These are phyloP conservation scores for Hirtodrosophila duncani DNA, from an alignment of 2,888 invertebrate species.

Conservation along the genomic window DNA sequence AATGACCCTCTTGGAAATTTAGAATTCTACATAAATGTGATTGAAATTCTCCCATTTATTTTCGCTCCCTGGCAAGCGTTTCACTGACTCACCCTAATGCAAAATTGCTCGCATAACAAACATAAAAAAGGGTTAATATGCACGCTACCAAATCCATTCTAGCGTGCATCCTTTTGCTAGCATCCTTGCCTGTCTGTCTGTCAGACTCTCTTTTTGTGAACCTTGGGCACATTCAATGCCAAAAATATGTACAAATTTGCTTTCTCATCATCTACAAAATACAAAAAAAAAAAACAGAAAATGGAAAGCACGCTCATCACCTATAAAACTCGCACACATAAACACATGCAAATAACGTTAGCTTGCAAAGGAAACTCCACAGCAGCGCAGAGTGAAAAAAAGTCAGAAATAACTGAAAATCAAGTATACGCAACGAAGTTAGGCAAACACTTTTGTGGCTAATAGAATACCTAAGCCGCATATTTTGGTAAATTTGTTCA, in stretches of 20 bases:
- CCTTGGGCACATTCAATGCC: slow-evolving; percentile 58
- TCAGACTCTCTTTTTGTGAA: slow-evolving; percentile 12
- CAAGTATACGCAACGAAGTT: slow-evolving; percentile 61
- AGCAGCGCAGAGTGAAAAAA: slow-evolving; percentile 1
- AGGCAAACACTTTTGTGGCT: slow-evolving; percentile 24
- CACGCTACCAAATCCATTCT: too few species aligned
- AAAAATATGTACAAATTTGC: slow-evolving; percentile 59
- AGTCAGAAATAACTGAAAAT: slow-evolving; percentile 32
- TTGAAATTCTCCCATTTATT: background rate
- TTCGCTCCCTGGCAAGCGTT: too few species aligned
- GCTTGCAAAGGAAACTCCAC: background rate
- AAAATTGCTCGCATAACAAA: background rate
- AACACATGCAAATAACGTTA: slow-evolving; percentile 11
- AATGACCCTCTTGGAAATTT: too few species aligned
- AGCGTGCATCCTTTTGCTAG: too few species aligned
- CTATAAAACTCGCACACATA: too few species aligned
- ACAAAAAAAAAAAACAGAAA: slow-evolving; percentile 23
- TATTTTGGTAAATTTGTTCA: too few species aligned
- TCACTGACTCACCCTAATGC: slow-evolving; percentile 31
- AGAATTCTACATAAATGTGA: background rate
- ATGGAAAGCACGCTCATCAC: slow-evolving; percentile 20
- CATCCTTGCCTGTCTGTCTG: slow-evolving; percentile 1
- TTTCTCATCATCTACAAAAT: slow-evolving; percentile 42
- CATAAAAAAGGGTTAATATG: slow-evolving; percentile 30
- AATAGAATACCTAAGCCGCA: slow-evolving; percentile 12